These are phyloP conservation scores for Acleris laterana DNA, from an alignment of 2,888 invertebrate genomes.

Conservation along the genomic window DNA sequence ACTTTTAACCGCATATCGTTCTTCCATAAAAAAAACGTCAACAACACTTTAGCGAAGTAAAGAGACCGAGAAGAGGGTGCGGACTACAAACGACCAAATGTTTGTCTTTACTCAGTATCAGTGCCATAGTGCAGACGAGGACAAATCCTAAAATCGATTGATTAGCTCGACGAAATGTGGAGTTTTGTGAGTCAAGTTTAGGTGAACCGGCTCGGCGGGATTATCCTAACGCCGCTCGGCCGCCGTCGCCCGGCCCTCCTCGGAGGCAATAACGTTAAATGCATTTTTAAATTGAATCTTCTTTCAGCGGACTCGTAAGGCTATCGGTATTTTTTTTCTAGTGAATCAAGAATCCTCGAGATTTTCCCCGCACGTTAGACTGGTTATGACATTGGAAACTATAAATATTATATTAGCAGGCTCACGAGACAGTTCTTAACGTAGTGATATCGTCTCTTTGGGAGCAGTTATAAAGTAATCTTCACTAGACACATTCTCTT, in stretches of 20 bases:
- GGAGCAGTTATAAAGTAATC: no score
- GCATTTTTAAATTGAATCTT: conserved; percentile 36
- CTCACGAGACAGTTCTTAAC: no score
- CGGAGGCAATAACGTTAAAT: conserved; percentile 36
- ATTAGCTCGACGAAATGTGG: conserved; percentile 6
- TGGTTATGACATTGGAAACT: no score
- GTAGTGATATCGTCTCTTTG: no score
- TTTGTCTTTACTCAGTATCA: not conserved
- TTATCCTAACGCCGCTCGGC: conserved; percentile 38
- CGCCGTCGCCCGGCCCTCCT: conserved; percentile 22
- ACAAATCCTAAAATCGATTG: conserved; percentile 6
- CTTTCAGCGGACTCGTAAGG: conserved; percentile 20
- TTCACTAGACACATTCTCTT: no score
- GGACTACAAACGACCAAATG: not conserved
- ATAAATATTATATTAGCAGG: no score
- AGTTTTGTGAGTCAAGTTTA: conserved; percentile 3
- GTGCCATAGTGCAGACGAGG: not conserved
- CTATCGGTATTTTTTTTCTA: conserved; percentile 1
- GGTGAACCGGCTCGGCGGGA: conserved; percentile 35
- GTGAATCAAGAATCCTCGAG: no score
- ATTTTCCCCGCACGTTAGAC: no score
- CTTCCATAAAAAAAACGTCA: no score
- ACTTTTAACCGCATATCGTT: no score
- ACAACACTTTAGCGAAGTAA: no score
- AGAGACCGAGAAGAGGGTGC: no score